Base-by-base conservation (phyloP, 2,797 vertebrate genomes). In the Momotus momota region DNA sequence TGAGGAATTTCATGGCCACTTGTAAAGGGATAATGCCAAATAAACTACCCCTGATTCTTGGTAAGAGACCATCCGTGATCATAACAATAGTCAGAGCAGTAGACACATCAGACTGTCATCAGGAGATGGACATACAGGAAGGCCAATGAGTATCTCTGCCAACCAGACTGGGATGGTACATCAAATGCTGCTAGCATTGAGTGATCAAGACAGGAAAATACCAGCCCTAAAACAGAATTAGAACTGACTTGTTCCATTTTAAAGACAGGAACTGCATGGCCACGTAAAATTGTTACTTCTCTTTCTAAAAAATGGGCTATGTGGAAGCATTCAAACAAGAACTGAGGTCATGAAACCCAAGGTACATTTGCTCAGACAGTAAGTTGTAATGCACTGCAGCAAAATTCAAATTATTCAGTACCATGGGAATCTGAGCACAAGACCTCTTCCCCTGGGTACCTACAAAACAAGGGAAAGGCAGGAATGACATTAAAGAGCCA, bases 401-500 rank as follows among this genome's bases (percentile, higher is more conserved):
- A 91, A 91, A 94, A 96, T 87, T 85, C 81, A 95, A 83, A 87
- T 81, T 27, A 86, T 81, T 93, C 81, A 51, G 52, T 87, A 25
- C 71, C 86, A 71, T 7, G 61, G 87, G 95, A 93, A 87, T 92
- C n/a, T 45, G 54, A 81, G 69, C 61, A 74, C 65, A 78, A 88
- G 69, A 75, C 75, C 55, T 93, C 69, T 89, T 96, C 86, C 94
- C 94, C 49, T 86, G 91, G 84, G 94, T 74, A 69, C 69, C 61
- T 65, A 49, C 71, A 89, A 78, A 96, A 88, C 61, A 74, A 93
- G 74, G 27, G 43, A 81, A 92, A 74, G 67, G 79, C 67, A 89
- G 54, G 29, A 95, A 70, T 73, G 81, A 92, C 88, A 86, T 90
- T 31, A 87, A 88, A 96, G 79, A 90, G 93, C 95, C 92, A 75